These are phyloP conservation scores for Drosophila mayaguana DNA, from an alignment of 2,888 invertebrate species.

Conservation along the genomic window DNA sequence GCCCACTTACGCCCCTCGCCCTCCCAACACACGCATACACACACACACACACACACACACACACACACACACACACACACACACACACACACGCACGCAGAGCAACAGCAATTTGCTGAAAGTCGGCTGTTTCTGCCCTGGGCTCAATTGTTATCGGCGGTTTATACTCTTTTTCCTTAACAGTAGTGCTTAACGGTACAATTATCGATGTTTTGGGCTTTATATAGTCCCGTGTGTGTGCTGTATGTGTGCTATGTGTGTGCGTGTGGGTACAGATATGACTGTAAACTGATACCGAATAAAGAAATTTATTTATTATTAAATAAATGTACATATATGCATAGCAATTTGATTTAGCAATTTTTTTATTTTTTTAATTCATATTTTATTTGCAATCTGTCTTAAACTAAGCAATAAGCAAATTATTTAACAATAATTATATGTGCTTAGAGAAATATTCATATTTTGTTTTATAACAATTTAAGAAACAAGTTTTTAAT, in stretches of 20 bases:
- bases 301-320: neutral
- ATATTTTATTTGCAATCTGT: neutral
- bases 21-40: conserved; percentile 1
- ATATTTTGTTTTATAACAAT: neutral
- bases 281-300: conserved; percentile 1
- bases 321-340: neutral
- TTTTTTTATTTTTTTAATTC: neutral
- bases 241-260: neutral
- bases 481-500: no score
- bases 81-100: conserved; percentile 4
- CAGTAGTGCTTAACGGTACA: conserved; percentile 63
- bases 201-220: conserved; percentile 38
- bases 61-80: neutral
- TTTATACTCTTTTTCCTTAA: conserved; percentile 58
- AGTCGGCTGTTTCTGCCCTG: conserved; percentile 47
- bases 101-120: conserved; percentile 34
- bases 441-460: neutral
- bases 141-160: conserved; percentile 73
- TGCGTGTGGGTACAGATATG: conserved; percentile 11
- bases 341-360: neutral
- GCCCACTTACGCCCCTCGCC: neutral
- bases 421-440: no score
- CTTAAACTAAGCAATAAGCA: no score
- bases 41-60: neutral
- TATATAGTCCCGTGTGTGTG: neutral